phyloP scores from a whole-genome alignment of 2,113 vertebrate species.

The Heteronetta atricapilla region DNA sequence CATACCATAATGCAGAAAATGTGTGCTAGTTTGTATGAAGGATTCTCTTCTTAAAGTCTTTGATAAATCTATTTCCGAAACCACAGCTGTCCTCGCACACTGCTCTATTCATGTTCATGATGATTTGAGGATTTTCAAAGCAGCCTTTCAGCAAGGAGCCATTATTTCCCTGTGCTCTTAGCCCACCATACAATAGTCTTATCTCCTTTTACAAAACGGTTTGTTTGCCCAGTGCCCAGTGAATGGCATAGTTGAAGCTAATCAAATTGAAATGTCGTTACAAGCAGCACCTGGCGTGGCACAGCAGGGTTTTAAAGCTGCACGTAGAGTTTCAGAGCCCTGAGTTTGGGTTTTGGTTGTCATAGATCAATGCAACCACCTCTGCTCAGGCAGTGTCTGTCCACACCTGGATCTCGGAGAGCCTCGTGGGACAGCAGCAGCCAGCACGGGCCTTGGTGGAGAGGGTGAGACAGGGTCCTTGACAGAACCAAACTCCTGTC shows the following conservation, averaged over 20 bases:
- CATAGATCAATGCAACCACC: background rate
- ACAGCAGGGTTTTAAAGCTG: background rate
- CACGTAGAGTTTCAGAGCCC: background rate
- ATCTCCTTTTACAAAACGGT: background rate
- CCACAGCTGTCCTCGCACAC: background rate
- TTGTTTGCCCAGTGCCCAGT: background rate
- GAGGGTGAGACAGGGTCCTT: background rate
- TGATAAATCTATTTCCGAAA: background rate
- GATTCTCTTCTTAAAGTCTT: background rate
- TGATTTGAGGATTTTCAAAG: background rate
- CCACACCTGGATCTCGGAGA: background rate
- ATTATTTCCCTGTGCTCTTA: background rate
- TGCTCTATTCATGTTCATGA: fast-evolving
- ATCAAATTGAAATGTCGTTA: background rate
- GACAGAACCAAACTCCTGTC: background rate
- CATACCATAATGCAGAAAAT: background rate
- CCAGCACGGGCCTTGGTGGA: background rate
- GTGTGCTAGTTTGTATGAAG: background rate
- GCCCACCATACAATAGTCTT: background rate
- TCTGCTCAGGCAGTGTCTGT: background rate
- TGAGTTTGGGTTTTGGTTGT: background rate
- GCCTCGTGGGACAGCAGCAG: background rate
- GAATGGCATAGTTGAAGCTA: background rate
- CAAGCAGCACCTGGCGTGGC: background rate
- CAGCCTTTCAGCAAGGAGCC: background rate